phyloP scores from a whole-genome alignment of 2,797 vertebrate genomes.

The Arctocebus calabarensis region DNA sequence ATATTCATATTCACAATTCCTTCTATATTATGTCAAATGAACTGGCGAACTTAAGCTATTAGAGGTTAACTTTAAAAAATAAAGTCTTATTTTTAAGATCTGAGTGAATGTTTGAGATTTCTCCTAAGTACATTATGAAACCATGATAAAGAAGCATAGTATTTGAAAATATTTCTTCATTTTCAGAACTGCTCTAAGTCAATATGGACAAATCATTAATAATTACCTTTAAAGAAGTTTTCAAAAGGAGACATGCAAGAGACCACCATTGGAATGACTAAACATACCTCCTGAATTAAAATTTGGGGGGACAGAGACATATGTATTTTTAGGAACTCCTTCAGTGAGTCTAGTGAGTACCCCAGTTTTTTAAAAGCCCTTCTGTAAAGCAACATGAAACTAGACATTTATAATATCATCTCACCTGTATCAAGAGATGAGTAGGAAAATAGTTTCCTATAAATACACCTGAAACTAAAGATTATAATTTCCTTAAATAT shows the following conservation, averaged over 20 bases:
- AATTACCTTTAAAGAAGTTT: constrained; percentile 28
- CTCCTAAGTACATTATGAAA: background rate
- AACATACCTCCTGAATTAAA: constrained; percentile 17
- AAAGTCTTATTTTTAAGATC: constrained; percentile 15
- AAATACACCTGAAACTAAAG: constrained; percentile 26
- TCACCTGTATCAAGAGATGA: constrained; percentile 3
- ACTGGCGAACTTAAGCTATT: background rate
- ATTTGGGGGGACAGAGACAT: background rate
- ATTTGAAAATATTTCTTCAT: constrained; percentile 41
- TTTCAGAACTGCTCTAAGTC: background rate
- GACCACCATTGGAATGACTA: background rate
- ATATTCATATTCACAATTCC: constrained; percentile 5
- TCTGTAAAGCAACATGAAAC: constrained; percentile 39
- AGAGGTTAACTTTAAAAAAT: constrained; percentile 50
- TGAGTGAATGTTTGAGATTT: constrained; percentile 15
- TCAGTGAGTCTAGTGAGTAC: background rate
- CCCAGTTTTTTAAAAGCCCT: background rate
- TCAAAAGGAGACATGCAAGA: constrained; percentile 25
- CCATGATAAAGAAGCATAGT: background rate
- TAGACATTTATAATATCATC: constrained; percentile 11
- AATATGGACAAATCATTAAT: background rate
- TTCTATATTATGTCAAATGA: background rate
- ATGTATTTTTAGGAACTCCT: constrained; percentile 28
- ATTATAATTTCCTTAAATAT: background rate
- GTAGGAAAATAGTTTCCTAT: constrained; percentile 44